These are phyloP conservation scores for Phyllotreta cruciferae DNA, from an alignment of 2,888 invertebrate genomes.

Conservation along the genomic window DNA sequence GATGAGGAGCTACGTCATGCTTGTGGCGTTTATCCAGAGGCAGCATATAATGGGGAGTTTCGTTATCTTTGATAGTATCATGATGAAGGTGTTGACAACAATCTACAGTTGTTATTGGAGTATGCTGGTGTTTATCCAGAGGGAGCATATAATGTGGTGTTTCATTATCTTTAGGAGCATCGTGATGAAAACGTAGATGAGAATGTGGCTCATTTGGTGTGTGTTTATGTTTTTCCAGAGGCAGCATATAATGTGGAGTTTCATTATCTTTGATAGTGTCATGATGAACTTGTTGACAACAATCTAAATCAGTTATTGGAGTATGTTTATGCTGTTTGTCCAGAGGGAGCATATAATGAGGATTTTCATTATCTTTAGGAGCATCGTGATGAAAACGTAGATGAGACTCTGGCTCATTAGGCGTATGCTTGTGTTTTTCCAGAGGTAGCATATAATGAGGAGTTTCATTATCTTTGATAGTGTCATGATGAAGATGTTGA, in stretches of 20 bases:
- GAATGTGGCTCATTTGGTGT: neutral
- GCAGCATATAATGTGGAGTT: slow-evolving; percentile 34
- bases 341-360: slow-evolving; percentile 29
- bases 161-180: slow-evolving; percentile 4
- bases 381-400: neutral
- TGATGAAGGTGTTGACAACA: neutral
- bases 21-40: slow-evolving; percentile 36
- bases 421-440: slow-evolving; percentile 22
- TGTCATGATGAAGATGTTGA: slow-evolving; percentile 13
- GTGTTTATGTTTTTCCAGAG: slow-evolving; percentile 27
- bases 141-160: slow-evolving; percentile 35
- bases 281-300: too few relatives aligned
- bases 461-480: slow-evolving; percentile 15
- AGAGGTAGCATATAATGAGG: slow-evolving; percentile 36
- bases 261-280: too few relatives aligned
- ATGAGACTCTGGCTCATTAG: neutral
- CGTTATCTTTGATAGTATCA: neutral
- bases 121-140: slow-evolving; percentile 23
- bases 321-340: slow-evolving; percentile 34
- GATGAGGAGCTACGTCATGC: slow-evolving; percentile 1
- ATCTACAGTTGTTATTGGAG: neutral
- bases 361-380: slow-evolving; percentile 4
- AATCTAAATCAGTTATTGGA: too few relatives aligned
- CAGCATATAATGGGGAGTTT: slow-evolving; percentile 52
- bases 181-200: neutral